phyloP scores from a whole-genome alignment of 2,797 vertebrate genomes.

The Tamandua tetradactyla region DNA sequence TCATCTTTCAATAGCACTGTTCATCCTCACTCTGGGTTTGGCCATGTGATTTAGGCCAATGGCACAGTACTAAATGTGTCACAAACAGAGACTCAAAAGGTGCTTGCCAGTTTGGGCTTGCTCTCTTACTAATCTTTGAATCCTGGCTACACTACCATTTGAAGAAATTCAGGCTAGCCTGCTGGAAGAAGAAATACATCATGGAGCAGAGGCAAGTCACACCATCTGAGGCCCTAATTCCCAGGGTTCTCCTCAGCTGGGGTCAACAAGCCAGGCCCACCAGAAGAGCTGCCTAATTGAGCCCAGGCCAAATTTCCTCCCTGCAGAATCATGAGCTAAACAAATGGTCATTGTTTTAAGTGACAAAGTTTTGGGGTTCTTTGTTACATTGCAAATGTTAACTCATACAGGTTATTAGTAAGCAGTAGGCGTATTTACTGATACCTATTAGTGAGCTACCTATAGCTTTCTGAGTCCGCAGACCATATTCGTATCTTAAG shows the following conservation, averaged over 20 bases:
- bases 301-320: not conserved
- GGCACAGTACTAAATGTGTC: not conserved
- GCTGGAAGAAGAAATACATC: not conserved
- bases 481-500: not conserved
- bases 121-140: not conserved
- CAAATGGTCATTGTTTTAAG: slow-evolving; percentile 42
- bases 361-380: not conserved
- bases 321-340: not conserved
- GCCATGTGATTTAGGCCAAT: not conserved
- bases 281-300: not conserved
- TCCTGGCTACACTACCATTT: not conserved
- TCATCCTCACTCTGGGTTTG: not conserved
- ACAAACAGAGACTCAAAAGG: not conserved
- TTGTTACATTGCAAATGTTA: not conserved
- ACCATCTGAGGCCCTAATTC: not conserved
- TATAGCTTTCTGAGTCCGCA: not conserved
- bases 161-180: not conserved
- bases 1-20: not conserved
- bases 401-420: not conserved
- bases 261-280: not conserved
- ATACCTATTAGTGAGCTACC: not conserved
- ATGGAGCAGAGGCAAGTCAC: not conserved
- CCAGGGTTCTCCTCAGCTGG: not conserved
- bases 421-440: not conserved
- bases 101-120: not conserved